Conservation (phyloP, 92 coral and sea anemone genomes). For the Epizoanthus scotinus region DNA sequence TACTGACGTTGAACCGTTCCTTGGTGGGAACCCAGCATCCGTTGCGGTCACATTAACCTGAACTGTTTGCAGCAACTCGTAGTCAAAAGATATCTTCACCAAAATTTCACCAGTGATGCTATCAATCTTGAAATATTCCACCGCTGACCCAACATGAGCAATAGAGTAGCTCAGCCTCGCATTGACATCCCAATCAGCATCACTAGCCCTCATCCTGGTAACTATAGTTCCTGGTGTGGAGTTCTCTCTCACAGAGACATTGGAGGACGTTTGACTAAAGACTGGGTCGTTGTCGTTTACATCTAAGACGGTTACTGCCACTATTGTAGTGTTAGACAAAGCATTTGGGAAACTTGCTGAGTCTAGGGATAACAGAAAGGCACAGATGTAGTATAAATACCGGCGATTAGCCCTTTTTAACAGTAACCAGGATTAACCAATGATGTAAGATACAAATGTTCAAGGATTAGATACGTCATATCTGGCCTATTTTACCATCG, state of each 20-base stretch:
- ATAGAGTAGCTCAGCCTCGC: conserved; percentile 58
- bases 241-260: conserved; percentile 58
- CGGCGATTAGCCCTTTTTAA: too few species aligned
- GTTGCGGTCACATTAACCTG: conserved; percentile 47
- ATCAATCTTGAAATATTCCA: conserved; percentile 54
- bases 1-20: conserved; percentile 47
- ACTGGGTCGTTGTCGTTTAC: conserved; percentile 59
- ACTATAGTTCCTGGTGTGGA: conserved; percentile 63
- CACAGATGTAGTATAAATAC: too few species aligned
- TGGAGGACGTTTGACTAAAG: conserved; percentile 44
- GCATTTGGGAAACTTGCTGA: conserved; percentile 58
- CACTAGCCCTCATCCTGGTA: conserved; percentile 65
- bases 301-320: conserved; percentile 54
- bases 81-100: conserved; percentile 52
- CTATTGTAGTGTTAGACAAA: conserved; percentile 53
- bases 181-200: conserved; percentile 60
- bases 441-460: too few species aligned
- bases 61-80: conserved; percentile 38
- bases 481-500: too few species aligned
- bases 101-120: conserved; percentile 57
- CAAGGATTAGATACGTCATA: too few species aligned
- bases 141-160: conserved; percentile 25
- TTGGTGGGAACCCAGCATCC: conserved; percentile 56
- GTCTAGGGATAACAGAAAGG: conserved; percentile 11
- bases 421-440: too few species aligned